These are phyloP conservation scores for Ursus arctos DNA, from an alignment of 2,113 vertebrate species.

Conservation along the genomic window DNA sequence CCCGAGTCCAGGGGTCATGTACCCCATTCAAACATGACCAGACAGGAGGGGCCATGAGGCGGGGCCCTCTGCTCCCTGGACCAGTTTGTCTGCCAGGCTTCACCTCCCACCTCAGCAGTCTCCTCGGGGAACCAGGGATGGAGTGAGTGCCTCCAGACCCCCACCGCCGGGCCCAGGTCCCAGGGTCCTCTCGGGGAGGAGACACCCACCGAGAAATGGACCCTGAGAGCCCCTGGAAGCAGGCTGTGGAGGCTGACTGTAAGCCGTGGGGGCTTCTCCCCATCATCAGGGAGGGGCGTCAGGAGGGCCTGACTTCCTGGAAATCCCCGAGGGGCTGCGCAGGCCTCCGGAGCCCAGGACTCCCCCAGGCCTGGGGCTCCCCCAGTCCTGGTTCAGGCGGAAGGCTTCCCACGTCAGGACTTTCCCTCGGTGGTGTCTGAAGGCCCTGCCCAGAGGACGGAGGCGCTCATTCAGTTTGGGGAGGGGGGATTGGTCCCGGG, in stretches of 20 bases:
- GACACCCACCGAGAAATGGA: accelerated
- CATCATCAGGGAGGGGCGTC: accelerated
- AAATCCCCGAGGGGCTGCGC: not conserved
- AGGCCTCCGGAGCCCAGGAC: not conserved
- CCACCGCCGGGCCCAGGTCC: accelerated
- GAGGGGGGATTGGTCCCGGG: accelerated
- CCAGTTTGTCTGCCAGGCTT: accelerated
- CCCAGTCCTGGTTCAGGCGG: not conserved
- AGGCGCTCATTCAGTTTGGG: too few species aligned
- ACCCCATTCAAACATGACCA: accelerated
- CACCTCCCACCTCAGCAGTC: accelerated
- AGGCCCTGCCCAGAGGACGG: not conserved
- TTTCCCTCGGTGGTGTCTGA: accelerated
- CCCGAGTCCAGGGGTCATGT: accelerated
- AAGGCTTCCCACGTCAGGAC: not conserved
- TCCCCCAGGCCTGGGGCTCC: not conserved
- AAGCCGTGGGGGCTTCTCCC: not conserved
- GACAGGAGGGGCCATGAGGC: accelerated
- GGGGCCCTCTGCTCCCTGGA: not conserved
- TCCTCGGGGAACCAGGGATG: not conserved
- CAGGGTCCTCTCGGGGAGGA: not conserved
- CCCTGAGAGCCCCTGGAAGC: not conserved
- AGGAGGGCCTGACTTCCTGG: too few species aligned
- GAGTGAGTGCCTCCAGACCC: not conserved
- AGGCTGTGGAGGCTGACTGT: accelerated